A percentile compares a stretch with the other conserved stretches of the same genome.
Conservation (phyloP, 2,888 invertebrate species). For the Tethea ocularis region DNA sequence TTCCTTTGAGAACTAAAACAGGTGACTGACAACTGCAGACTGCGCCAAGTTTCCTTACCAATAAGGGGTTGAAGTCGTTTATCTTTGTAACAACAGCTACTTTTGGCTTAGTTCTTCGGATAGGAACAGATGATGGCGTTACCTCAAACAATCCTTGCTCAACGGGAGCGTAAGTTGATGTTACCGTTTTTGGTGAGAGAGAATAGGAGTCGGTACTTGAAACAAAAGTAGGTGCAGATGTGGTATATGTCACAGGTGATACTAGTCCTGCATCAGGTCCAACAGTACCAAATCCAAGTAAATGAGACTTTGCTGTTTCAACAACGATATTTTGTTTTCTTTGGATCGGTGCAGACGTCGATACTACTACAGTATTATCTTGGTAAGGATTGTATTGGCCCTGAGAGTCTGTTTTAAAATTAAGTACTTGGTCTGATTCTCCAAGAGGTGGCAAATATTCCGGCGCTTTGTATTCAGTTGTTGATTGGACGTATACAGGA, state of each 20-base stretch:
- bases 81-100: slow-evolving; percentile 86
- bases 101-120: slow-evolving; percentile 72
- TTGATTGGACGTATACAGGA: slow-evolving; percentile 52
- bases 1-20: slow-evolving; percentile 77
- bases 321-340: slow-evolving; percentile 70
- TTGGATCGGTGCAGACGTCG: slow-evolving; percentile 46
- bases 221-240: slow-evolving; percentile 54
- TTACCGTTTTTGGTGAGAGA: slow-evolving; percentile 43
- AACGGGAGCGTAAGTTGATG: slow-evolving; percentile 62
- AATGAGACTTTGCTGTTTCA: slow-evolving; percentile 66
- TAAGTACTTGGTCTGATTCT: slow-evolving; percentile 42
- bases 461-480: slow-evolving; percentile 55
- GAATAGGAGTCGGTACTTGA: slow-evolving; percentile 54
- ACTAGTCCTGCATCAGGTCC: slow-evolving; percentile 66
- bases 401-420: slow-evolving; percentile 41
- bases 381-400: slow-evolving; percentile 53
- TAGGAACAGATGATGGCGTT: slow-evolving; percentile 53
- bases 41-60: slow-evolving; percentile 88
- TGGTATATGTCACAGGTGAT: slow-evolving; percentile 63
- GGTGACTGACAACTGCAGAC: slow-evolving; percentile 88
- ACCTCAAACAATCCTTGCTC: slow-evolving; percentile 72
- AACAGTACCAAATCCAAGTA: slow-evolving; percentile 64
- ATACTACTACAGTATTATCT: slow-evolving; percentile 41
- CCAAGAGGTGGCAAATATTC: slow-evolving; percentile 69
- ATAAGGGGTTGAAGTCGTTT: slow-evolving; percentile 88